These are phyloP conservation scores for Megaceryle alcyon DNA, from an alignment of 2,797 vertebrate species.

Conservation along the genomic window DNA sequence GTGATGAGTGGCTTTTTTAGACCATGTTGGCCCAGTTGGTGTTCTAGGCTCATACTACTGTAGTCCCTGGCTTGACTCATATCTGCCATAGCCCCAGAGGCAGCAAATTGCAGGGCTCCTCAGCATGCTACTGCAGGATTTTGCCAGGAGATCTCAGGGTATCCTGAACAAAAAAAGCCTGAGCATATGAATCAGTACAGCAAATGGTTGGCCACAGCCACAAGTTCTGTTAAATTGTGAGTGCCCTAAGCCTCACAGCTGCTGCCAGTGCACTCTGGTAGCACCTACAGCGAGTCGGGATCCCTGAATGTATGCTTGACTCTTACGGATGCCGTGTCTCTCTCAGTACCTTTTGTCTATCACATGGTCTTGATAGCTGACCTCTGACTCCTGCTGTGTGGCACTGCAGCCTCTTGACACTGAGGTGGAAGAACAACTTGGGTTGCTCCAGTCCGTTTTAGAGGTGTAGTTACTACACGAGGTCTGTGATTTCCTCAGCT, in stretches of 20 bases:
- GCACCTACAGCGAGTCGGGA: neutral
- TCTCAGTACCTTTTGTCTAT: neutral
- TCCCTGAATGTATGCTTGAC: neutral
- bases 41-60: neutral
- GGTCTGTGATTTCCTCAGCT: neutral
- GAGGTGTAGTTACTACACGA: neutral
- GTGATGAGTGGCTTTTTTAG: neutral
- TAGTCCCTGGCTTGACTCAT: neutral
- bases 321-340: rapidly evolving
- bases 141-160: neutral
- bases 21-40: neutral
- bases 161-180: neutral
- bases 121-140: neutral
- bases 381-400: neutral
- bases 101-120: neutral
- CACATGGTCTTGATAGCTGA: neutral
- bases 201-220: neutral
- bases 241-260: neutral
- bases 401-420: rapidly evolving
- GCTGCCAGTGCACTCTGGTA: neutral
- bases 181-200: neutral
- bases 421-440: neutral
- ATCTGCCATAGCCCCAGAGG: neutral
- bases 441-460: neutral
- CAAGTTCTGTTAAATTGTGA: neutral